A percentile compares a stretch with the other conserved stretches of the same genome.
Conservation (phyloP, 2,888 invertebrate genomes). For the Phytoseiulus persimilis region DNA sequence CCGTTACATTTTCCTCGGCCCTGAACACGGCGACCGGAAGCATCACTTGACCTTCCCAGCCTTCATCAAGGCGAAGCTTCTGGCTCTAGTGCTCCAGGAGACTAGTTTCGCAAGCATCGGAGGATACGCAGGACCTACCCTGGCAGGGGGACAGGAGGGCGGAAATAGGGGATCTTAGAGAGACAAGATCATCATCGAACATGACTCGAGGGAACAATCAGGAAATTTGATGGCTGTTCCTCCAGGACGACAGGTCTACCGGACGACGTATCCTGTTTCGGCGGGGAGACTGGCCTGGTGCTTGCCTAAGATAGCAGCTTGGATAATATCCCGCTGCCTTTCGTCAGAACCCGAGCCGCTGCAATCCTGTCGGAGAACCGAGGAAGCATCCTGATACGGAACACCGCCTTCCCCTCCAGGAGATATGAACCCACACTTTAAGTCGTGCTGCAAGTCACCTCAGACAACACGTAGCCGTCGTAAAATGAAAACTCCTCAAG, state of each 20-base stretch:
- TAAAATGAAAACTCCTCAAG: too few relatives aligned
- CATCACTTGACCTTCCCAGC: too few relatives aligned
- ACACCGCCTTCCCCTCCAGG: neutral
- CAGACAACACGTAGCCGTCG: too few relatives aligned
- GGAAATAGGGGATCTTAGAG: neutral
- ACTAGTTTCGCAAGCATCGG: too few relatives aligned
- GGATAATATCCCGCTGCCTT: neutral
- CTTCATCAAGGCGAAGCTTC: too few relatives aligned
- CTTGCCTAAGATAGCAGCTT: neutral
- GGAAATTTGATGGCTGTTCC: neutral
- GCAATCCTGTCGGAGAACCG: neutral
- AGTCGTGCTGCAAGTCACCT: neutral
- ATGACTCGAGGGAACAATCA: neutral
- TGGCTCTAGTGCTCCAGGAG: too few relatives aligned
- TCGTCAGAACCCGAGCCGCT: neutral
- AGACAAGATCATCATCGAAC: neutral
- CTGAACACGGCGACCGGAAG: too few relatives aligned
- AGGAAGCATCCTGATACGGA: neutral
- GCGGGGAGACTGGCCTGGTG: neutral
- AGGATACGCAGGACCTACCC: too few relatives aligned
- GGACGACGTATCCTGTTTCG: neutral
- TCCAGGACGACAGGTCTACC: neutral
- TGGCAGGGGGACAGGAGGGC: neutral
- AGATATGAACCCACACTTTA: neutral
- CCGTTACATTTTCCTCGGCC: too few relatives aligned